A percentile compares a stretch with the other conserved stretches of the same genome.
Evolutionary conservation across 1,140 invertebrate genomes (phyloP).

Genomic region (Drosophila lini): DNA sequence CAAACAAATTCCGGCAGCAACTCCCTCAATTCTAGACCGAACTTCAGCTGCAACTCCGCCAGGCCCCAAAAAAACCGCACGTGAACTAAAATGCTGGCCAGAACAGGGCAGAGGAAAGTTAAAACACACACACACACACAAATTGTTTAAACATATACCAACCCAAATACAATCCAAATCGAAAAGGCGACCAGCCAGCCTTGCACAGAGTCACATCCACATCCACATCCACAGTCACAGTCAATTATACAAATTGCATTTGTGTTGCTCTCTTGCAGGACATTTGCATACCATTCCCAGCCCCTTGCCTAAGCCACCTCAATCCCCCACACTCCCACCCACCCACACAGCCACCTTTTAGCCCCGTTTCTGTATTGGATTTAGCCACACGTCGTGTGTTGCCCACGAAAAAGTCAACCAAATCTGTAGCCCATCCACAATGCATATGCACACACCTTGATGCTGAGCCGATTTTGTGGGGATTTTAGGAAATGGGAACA

Average conservation of each 20-base stretch:
- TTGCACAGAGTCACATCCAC: neutral
- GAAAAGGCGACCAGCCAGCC: conserved; percentile 47
- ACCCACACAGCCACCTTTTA: neutral
- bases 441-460: conserved; percentile 15
- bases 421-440: conserved; percentile 10
- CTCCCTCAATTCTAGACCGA: conserved; percentile 11
- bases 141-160: conserved; percentile 78
- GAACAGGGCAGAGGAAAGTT: conserved; percentile 8
- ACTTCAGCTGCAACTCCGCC: conserved; percentile 5
- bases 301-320: conserved; percentile 9
- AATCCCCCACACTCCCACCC: conserved; percentile 2
- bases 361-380: conserved; percentile 1
- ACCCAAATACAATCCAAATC: conserved; percentile 57
- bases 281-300: conserved; percentile 48
- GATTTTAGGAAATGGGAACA: neutral
- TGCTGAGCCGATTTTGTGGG: conserved; percentile 22
- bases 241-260: conserved; percentile 82
- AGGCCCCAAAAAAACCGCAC: conserved; percentile 58
- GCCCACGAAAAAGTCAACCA: conserved; percentile 34
- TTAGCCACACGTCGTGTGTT: conserved; percentile 22
- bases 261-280: conserved; percentile 54
- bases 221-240: conserved; percentile 65
- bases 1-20: conserved; percentile 67
- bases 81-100: conserved; percentile 61
- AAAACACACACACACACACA: conserved; percentile 30